Evolutionary conservation across 2,113 vertebrate genomes (phyloP).

Genomic region (Brachionichthys hirsutus): DNA sequence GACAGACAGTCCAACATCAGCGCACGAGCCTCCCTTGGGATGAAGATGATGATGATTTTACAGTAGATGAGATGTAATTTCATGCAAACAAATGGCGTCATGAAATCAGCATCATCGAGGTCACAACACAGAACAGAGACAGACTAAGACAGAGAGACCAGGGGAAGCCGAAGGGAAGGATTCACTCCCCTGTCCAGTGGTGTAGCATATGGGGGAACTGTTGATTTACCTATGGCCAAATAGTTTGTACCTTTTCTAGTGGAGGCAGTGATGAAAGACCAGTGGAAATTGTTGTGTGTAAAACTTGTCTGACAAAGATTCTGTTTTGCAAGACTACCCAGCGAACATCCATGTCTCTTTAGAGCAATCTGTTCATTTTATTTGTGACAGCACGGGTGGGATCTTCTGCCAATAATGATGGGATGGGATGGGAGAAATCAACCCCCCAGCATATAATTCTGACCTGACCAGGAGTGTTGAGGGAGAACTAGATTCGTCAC

Average conservation of each 20-base stretch:
- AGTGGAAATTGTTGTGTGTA: conserved; percentile 1
- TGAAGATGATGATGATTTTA: background rate
- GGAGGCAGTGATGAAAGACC: background rate
- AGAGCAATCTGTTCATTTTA: background rate
- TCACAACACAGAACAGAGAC: conserved; percentile 9
- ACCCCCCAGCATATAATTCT: conserved; percentile 6
- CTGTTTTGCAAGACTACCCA: background rate
- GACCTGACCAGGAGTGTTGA: conserved; percentile 1
- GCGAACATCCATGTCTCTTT: background rate
- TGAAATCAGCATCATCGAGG: conserved; percentile 12
- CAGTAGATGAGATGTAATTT: background rate
- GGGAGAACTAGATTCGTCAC: conserved; percentile 25
- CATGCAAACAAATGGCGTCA: conserved; percentile 21
- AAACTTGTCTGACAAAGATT: too few relatives aligned
- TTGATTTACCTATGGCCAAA: background rate
- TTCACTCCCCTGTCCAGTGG: conserved; percentile 22
- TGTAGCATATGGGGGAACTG: conserved; percentile 10
- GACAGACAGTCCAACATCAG: background rate
- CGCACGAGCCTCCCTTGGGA: background rate
- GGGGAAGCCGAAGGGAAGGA: background rate
- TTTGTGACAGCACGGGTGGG: background rate
- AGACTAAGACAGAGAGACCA: conserved; percentile 19
- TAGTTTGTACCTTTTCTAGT: too few relatives aligned
- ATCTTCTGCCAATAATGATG: background rate
- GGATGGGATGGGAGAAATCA: background rate